Base-by-base conservation (phyloP, 2,113 vertebrate species). In the Oceanites oceanicus region DNA sequence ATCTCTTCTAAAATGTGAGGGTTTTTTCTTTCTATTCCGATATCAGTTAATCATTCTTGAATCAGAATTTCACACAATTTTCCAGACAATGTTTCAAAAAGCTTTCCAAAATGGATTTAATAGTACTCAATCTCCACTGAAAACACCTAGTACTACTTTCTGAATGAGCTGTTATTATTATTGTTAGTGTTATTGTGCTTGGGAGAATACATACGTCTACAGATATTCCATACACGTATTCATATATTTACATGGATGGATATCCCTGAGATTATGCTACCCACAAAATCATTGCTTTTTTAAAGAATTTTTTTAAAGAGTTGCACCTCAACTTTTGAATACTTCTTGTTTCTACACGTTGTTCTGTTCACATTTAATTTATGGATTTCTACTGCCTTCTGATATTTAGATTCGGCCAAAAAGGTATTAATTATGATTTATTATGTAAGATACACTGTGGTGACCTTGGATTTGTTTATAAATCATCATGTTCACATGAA, bases 401-500 rank as follows among this genome's bases (percentile, higher is more conserved):
- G 30, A 87, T 67, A n/a, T 6, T 77, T 71, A 77, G 63, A 58
- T 79, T 93, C 84, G 70, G 74, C 42, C 44, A 34, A 72, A 94
- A 92, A 73, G 21, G n/a, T 81, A 94, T 71, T 94, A 82, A 90
- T 94, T 85, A 53, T 49, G 32, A 91, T 81, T 79, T 92, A 72
- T 95, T 88, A 91, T 91, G 53, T 36, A n/a, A 94, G 42, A 72
- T 91, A 82, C 56, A 79, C 65, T 78, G 30, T 82, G 42, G 17
- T 94, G 94, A 97, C 95, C 94, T 95, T 90, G 74, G 66, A 82
- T 91, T 94, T 96, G 93, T 94, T 96, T 96, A 90, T 67, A 95
- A 93, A 96, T 95, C 92, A 76, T 88, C 58, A 52, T 49, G 85
- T 75, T 96, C 92, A 93, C 66, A 86, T 96, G 85, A 96, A 94